Evolutionary conservation across 2,888 invertebrate genomes (phyloP).

Genomic region (Oscheius myriophilus): DNA sequence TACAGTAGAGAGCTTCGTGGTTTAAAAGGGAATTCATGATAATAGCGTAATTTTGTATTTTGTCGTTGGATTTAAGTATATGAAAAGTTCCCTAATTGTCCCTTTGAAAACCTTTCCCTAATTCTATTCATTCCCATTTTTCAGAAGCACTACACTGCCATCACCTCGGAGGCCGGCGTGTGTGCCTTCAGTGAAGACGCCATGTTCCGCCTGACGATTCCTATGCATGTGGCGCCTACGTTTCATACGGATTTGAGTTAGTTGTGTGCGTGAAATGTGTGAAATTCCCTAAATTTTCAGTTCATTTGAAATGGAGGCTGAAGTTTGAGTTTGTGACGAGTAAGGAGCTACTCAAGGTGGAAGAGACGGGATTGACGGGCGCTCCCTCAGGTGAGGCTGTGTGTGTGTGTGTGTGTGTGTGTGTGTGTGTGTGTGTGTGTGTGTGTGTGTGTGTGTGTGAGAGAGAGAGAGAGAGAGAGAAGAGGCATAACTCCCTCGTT

Average conservation of each 20-base stretch:
- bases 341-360: constrained; percentile 29
- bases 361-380: constrained; percentile 24
- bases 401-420: too few species aligned
- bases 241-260: constrained; percentile 83
- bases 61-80: too few species aligned
- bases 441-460: background rate
- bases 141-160: constrained; percentile 19
- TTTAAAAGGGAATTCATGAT: too few species aligned
- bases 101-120: background rate
- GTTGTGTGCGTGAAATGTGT: constrained; percentile 72
- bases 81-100: too few species aligned
- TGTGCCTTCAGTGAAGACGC: constrained; percentile 85
- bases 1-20: too few species aligned
- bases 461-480: too few species aligned
- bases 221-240: constrained; percentile 92
- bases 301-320: constrained; percentile 88
- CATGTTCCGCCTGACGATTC: constrained; percentile 90
- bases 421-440: too few species aligned
- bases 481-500: background rate
- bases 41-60: too few species aligned
- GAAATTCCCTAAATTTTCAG: constrained; percentile 32
- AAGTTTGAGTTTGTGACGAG: constrained; percentile 90
- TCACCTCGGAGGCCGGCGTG: constrained; percentile 88
- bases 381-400: constrained; percentile 37
- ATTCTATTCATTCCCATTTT: background rate